phyloP scores from a whole-genome alignment of 2,113 vertebrate species.

The Picathartes gymnocephalus region DNA sequence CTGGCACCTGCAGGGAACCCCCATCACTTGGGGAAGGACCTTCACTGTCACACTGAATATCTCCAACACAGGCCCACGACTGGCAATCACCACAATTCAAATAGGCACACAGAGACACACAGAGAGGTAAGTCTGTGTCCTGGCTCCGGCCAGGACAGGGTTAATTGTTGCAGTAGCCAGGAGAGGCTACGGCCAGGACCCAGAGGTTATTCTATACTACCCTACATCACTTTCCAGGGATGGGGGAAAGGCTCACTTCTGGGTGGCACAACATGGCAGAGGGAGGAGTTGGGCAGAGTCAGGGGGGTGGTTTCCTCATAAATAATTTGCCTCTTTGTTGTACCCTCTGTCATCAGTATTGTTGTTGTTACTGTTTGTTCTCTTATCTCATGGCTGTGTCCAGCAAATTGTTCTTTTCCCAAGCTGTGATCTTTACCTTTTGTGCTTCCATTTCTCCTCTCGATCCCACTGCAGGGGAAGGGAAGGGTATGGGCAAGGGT shows the following conservation, averaged over 20 bases:
- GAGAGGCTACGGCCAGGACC: not conserved
- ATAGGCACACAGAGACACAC: not conserved
- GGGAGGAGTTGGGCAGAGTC: not conserved
- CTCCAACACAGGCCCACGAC: accelerated
- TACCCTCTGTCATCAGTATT: not conserved
- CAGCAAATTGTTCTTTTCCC: not conserved
- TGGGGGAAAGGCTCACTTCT: not conserved
- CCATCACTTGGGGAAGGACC: not conserved
- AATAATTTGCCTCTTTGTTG: not conserved
- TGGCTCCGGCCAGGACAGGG: not conserved
- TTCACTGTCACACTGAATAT: accelerated
- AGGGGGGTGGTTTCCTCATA: accelerated
- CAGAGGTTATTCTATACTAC: accelerated
- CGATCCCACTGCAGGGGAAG: not conserved
- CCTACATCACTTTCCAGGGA: not conserved
- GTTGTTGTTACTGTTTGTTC: not conserved
- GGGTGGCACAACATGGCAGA: not conserved
- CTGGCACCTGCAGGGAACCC: accelerated
- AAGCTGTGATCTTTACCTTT: not conserved
- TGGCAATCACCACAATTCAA: not conserved
- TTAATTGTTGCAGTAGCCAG: not conserved
- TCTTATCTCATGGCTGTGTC: not conserved
- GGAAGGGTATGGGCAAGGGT: not conserved
- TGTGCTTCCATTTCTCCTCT: not conserved
- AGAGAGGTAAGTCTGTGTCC: not conserved